Percentiles rank a stretch among this genome's conserved stretches.
phyloP scores from a whole-genome alignment of 1,140 invertebrate species.

The Bombus confusus region DNA sequence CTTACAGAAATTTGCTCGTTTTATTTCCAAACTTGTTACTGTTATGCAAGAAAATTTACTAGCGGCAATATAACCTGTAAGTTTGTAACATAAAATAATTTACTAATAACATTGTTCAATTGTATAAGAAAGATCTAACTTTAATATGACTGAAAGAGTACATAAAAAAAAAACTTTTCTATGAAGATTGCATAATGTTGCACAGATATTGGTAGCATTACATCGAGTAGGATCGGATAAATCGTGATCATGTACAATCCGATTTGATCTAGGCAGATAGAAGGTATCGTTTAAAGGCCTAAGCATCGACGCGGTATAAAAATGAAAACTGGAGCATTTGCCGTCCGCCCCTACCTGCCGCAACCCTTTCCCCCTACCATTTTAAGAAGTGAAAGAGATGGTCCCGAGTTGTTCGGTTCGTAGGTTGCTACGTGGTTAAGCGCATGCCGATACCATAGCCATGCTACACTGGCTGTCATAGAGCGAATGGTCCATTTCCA shows the following conservation, averaged over 20 bases:
- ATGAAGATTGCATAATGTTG: neutral
- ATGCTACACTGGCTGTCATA: slow-evolving; percentile 66
- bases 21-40: too few species aligned
- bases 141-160: neutral
- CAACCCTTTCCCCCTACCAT: slow-evolving; percentile 50
- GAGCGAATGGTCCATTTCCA: slow-evolving; percentile 69
- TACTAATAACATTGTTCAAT: too few species aligned
- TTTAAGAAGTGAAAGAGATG: slow-evolving; percentile 75
- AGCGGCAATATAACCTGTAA: too few species aligned
- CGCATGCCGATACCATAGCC: slow-evolving; percentile 63
- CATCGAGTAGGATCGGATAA: slow-evolving; percentile 6
- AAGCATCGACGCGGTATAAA: slow-evolving; percentile 59
- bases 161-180: neutral
- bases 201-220: neutral
- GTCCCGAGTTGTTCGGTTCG: slow-evolving; percentile 62
- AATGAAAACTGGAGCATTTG: slow-evolving; percentile 73
- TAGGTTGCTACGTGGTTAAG: slow-evolving; percentile 67
- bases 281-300: slow-evolving; percentile 54
- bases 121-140: neutral
- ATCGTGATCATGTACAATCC: slow-evolving; percentile 27
- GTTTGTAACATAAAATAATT: neutral
- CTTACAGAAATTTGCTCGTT: neutral
- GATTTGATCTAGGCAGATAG: slow-evolving; percentile 37
- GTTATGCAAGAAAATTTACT: neutral
- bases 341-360: slow-evolving; percentile 58